Evolutionary conservation across 2,888 invertebrate genomes (phyloP).

Genomic region (Amiota mariae): DNA sequence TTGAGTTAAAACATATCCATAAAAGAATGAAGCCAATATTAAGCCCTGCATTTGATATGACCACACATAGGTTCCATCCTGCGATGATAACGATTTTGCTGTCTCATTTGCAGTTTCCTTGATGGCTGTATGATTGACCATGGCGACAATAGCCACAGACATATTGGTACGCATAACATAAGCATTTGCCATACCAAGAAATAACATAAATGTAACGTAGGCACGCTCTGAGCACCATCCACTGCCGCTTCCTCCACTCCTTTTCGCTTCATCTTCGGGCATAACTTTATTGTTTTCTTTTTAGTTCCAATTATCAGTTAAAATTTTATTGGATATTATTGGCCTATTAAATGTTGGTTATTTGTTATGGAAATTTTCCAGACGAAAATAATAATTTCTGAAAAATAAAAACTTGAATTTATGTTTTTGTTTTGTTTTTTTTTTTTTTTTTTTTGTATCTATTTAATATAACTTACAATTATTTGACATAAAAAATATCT

Average conservation of each 20-base stretch:
- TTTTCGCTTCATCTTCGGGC: not conserved
- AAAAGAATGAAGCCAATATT: conserved; percentile 92
- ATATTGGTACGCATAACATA: conserved; percentile 93
- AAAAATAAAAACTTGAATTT: too few species aligned
- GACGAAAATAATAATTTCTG: too few species aligned
- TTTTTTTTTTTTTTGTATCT: too few species aligned
- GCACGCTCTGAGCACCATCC: conserved; percentile 32
- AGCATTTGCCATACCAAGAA: conserved; percentile 92
- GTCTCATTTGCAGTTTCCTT: conserved; percentile 73
- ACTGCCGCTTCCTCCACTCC: not conserved
- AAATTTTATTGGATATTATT: not conserved
- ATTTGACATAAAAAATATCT: too few species aligned
- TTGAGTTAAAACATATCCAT: conserved; percentile 91
- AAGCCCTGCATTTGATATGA: conserved; percentile 84
- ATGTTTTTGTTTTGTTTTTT: too few species aligned
- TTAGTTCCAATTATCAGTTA: not conserved
- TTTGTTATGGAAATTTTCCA: too few species aligned
- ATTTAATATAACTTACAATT: too few species aligned
- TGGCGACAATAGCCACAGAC: conserved; percentile 92
- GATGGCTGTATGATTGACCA: conserved; percentile 89
- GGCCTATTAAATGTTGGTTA: too few species aligned
- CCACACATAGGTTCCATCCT: conserved; percentile 84
- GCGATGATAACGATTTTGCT: too few species aligned
- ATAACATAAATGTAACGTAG: conserved; percentile 87
- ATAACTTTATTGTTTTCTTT: not conserved